Evolutionary conservation across 37 sponge, comb jelly and placozoan species (phyloP), one percentile per base, ranked within the genome.

Genomic region (Diacarnus erythraeanus): DNA sequence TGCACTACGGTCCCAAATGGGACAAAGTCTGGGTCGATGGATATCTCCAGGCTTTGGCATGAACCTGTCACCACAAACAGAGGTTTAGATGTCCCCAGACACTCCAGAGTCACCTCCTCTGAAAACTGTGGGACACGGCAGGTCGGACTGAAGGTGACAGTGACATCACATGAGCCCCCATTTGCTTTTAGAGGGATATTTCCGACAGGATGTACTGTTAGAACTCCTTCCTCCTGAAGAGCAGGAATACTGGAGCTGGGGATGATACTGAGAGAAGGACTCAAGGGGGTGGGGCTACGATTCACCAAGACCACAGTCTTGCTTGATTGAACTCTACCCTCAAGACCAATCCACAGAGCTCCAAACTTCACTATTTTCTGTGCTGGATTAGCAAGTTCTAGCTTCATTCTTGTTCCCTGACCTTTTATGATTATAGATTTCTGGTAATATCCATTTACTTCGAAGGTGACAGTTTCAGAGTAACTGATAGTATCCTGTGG

Each of bases 1-100:
- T 88, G 81, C 20, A 88, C 88, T 29, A 98, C 98, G 34, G 89
- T 90, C 23, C 98, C 98, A 76, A 95, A 98, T 41, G 98, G 94
- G 2, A 98, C 67, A 64, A 89, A 90, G 21, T 83, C 75, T 3
- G 65, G 80, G 89, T 93, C 98, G 59, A 98, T 76, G 15, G 42
- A 60, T 38, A 98, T 77, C 70, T 95, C 94, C 36, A 92, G 59
- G 10, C 89, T 94, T 20, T 90, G 94, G 79, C 98, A 95, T 33
- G 82, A 89, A 2, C 96, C 98, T 9, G 83, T 84, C 59, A 98
- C 84, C 40, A 92, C 69, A 70, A 98, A 92, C 60, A 98, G 82
- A 15, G 95, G 98, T 66, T 84, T 77, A 20, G 92, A 83, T 21
- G 88, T 35, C 0, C 95, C 96, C 2, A 68, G 36, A 67, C 83